A percentile compares a stretch with the other conserved stretches of the same genome.
phyloP scores from a whole-genome alignment of 2,797 vertebrate species.

The Loriculus beryllinus region DNA sequence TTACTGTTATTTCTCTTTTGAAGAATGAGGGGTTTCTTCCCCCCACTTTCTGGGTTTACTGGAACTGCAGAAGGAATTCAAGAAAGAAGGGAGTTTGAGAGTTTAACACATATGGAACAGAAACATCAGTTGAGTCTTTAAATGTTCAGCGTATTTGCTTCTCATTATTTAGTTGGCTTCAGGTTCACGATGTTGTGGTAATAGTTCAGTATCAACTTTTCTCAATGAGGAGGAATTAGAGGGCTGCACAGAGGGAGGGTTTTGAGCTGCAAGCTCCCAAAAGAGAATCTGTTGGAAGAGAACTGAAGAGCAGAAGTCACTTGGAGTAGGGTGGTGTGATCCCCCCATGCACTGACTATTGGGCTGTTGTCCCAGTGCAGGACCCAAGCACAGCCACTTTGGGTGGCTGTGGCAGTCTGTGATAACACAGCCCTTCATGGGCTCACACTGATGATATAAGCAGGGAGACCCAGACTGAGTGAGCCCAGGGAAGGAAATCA shows the following conservation, averaged over 20 bases:
- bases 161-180: not conserved
- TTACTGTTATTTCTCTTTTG: not conserved
- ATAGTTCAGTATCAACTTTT: not conserved
- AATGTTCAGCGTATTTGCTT: rapidly evolving
- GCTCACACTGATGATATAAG: not conserved
- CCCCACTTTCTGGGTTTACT: not conserved
- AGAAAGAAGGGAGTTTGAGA: not conserved
- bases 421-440: not conserved
- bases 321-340: not conserved
- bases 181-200: not conserved
- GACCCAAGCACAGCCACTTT: not conserved
- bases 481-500: not conserved
- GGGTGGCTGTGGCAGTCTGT: not conserved
- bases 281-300: not conserved
- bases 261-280: not conserved
- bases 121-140: too few relatives aligned
- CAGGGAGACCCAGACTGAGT: not conserved
- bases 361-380: not conserved
- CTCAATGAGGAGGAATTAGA: not conserved
- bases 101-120: not conserved
- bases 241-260: not conserved
- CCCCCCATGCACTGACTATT: rapidly evolving
- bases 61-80: not conserved
- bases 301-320: rapidly evolving
- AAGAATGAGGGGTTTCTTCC: not conserved